Evolutionary conservation across 2,888 invertebrate genomes (phyloP).

Genomic region (Erynnis tages): DNA sequence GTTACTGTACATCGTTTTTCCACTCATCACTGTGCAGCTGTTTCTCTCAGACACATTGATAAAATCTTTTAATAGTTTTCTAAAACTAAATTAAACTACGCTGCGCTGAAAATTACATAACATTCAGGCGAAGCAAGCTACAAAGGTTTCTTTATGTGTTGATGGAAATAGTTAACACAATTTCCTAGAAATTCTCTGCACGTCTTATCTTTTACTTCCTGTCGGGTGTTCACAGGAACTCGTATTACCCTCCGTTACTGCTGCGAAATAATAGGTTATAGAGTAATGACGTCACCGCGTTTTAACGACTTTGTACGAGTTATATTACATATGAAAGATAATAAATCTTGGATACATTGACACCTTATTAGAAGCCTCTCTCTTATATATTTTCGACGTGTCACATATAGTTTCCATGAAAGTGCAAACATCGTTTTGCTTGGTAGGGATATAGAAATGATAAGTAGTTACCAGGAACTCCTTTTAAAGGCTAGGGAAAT

Average conservation of each 20-base stretch:
- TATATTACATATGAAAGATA: slow-evolving; percentile 13
- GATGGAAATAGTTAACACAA: slow-evolving; percentile 29
- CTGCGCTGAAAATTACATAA: background rate
- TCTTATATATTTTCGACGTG: background rate
- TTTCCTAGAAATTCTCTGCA: slow-evolving; percentile 23
- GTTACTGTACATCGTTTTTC: too few relatives aligned
- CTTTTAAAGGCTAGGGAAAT: too few relatives aligned
- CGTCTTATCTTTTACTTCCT: slow-evolving; percentile 28
- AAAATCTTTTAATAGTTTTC: background rate
- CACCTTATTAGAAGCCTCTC: background rate
- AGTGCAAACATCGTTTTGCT: too few relatives aligned
- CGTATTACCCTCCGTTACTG: slow-evolving; percentile 26
- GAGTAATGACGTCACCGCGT: slow-evolving; percentile 17
- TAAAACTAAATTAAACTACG: background rate
- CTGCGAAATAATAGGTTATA: slow-evolving; percentile 28
- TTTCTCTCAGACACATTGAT: too few relatives aligned
- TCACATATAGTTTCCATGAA: too few relatives aligned
- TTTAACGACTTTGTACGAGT: slow-evolving; percentile 17
- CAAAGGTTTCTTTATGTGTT: slow-evolving; percentile 20
- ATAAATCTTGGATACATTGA: background rate
- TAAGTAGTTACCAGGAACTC: too few relatives aligned
- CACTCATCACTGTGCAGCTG: too few relatives aligned
- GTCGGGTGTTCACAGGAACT: slow-evolving; percentile 23
- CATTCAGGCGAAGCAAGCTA: slow-evolving; percentile 9
- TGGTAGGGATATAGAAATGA: too few relatives aligned